A percentile compares a stretch with the other conserved stretches of the same genome.
phyloP scores from a whole-genome alignment of 30 jellyfish, hydroid and myxozoan species.

The Cassiopea andromeda region DNA sequence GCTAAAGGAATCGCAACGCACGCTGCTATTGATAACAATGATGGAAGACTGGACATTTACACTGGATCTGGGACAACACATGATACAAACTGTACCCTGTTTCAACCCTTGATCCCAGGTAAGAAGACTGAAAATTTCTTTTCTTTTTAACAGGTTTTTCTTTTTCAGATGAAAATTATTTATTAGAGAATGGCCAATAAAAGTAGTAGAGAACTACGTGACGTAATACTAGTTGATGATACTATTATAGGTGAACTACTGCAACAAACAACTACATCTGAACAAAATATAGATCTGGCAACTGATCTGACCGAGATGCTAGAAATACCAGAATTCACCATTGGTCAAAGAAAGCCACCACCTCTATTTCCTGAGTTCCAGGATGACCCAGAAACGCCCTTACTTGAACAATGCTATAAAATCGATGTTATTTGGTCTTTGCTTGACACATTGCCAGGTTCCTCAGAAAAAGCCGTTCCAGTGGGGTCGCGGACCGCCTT shows the following conservation, averaged over 20 bases:
- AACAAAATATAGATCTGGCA: conserved; percentile 2
- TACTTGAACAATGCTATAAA: conserved; percentile 20
- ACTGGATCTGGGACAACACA: conserved; percentile 61
- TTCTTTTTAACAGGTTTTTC: no score
- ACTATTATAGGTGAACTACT: not conserved
- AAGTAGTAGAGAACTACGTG: not conserved
- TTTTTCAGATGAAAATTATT: not conserved
- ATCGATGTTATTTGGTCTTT: conserved; percentile 50
- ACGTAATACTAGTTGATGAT: not conserved
- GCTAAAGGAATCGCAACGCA: conserved; percentile 53
- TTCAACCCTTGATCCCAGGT: conserved; percentile 58
- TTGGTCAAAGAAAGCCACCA: conserved; percentile 39
- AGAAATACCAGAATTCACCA: conserved; percentile 15
- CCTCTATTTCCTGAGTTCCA: conserved; percentile 25
- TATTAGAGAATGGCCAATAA: not conserved
- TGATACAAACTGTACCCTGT: conserved; percentile 58
- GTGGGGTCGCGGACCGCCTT: conserved; percentile 54
- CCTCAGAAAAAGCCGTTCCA: conserved; percentile 10
- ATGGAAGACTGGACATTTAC: conserved; percentile 27
- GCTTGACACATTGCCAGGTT: conserved; percentile 36
- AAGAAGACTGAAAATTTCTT: not conserved
- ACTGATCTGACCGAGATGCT: conserved; percentile 36
- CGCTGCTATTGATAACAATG: conserved; percentile 58
- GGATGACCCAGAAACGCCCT: conserved; percentile 16
- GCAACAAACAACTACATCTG: not conserved